Conservation (phyloP, 2,113 vertebrate genomes). For the Lynx canadensis region DNA sequence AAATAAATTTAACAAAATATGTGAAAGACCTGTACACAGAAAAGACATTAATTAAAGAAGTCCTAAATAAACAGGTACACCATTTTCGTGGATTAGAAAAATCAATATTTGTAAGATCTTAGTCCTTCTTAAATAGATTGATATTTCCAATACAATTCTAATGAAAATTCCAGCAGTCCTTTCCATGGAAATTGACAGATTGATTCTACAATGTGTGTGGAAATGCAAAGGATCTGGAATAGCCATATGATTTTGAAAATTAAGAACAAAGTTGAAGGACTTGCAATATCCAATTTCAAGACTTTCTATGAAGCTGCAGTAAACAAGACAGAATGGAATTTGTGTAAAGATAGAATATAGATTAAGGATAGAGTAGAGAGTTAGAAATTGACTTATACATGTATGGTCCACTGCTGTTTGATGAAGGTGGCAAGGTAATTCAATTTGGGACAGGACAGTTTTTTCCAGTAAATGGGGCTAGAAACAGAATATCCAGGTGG, state of each 20-base stretch:
- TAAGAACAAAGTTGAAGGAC: background rate
- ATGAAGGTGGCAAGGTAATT: background rate
- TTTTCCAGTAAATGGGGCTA: background rate
- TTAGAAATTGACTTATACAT: background rate
- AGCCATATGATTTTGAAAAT: background rate
- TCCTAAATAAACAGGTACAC: background rate
- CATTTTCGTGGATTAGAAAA: background rate
- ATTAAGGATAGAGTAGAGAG: background rate
- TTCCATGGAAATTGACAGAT: background rate
- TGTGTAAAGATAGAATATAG: background rate
- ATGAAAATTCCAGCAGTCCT: background rate
- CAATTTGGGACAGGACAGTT: background rate
- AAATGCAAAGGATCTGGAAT: background rate
- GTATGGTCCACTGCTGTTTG: background rate
- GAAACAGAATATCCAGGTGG: background rate
- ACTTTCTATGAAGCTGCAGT: background rate
- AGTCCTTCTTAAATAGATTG: background rate
- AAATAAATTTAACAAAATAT: slow-evolving; percentile 7
- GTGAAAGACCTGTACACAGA: background rate
- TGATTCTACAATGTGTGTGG: background rate
- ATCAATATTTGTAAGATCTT: background rate
- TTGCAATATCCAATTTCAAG: background rate
- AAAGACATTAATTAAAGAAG: background rate
- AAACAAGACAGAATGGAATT: background rate
- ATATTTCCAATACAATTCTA: background rate